Conservation (phyloP, 2,888 invertebrate species). For the Drosophila lutescens region DNA sequence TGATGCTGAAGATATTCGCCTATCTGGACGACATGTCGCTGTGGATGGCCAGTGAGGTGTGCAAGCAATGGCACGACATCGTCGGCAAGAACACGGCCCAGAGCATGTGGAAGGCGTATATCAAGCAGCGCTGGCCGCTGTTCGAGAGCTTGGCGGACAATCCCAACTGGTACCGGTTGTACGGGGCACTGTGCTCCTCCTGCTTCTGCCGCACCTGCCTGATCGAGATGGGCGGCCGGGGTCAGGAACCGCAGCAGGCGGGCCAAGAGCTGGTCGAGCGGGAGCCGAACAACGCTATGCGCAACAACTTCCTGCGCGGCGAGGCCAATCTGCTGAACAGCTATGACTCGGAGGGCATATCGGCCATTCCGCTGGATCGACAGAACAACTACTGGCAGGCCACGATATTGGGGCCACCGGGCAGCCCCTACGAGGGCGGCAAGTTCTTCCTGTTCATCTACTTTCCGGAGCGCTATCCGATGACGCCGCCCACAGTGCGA, state of each 20-base stretch:
- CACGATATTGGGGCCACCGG: constrained; percentile 94
- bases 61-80: constrained; percentile 92
- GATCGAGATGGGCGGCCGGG: constrained; percentile 92
- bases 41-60: constrained; percentile 94
- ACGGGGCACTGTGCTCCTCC: constrained; percentile 89
- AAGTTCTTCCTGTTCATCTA: constrained; percentile 95
- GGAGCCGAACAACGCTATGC: constrained; percentile 91
- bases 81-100: constrained; percentile 91
- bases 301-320: constrained; percentile 90
- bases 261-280: constrained; percentile 87
- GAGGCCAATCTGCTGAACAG: constrained; percentile 86
- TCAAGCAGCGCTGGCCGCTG: constrained; percentile 93
- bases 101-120: constrained; percentile 92
- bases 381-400: constrained; percentile 93
- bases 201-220: constrained; percentile 95
- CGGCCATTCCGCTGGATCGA: constrained; percentile 84
- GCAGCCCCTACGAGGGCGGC: constrained; percentile 97
- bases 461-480: constrained; percentile 94
- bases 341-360: constrained; percentile 84
- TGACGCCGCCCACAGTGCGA: constrained; percentile 95
- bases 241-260: constrained; percentile 86
- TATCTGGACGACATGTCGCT: constrained; percentile 96
- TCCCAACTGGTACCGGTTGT: constrained; percentile 92
- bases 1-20: constrained; percentile 93
- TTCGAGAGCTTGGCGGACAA: constrained; percentile 89